A percentile compares a stretch with the other conserved stretches of the same genome.
Evolutionary conservation across 2,888 invertebrate species (phyloP).

Genomic region (Muscina levida): DNA sequence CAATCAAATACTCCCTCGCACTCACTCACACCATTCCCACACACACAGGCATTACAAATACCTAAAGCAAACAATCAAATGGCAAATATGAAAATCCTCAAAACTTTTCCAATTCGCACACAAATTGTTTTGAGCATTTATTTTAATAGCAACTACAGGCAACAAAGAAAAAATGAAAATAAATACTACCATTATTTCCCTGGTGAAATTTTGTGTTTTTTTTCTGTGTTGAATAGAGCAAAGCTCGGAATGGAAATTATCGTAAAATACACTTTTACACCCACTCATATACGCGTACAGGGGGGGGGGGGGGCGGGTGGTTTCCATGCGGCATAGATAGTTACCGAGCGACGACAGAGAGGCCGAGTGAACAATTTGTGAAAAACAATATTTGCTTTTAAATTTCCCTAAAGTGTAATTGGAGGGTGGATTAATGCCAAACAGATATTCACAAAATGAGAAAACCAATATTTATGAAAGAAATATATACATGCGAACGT

Average conservation of each 20-base stretch:
- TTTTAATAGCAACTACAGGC: slow-evolving; percentile 41
- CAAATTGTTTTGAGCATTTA: slow-evolving; percentile 52
- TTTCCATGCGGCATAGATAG: background rate
- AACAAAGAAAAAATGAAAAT: slow-evolving; percentile 8
- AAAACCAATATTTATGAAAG: slow-evolving; percentile 45
- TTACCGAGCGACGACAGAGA: too few relatives aligned
- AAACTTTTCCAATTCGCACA: slow-evolving; percentile 58
- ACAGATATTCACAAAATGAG: slow-evolving; percentile 4
- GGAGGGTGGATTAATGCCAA: slow-evolving; percentile 31
- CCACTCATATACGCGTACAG: background rate
- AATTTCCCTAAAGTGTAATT: slow-evolving; percentile 54
- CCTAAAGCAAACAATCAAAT: slow-evolving; percentile 44
- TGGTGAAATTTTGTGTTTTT: slow-evolving; percentile 20
- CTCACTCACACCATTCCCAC: too few relatives aligned
- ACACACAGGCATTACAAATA: too few relatives aligned
- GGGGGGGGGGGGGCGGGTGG: too few relatives aligned
- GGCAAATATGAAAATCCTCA: slow-evolving; percentile 48
- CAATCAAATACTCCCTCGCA: background rate
- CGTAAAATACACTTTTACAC: slow-evolving; percentile 5
- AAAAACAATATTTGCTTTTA: slow-evolving; percentile 25
- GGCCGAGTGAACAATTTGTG: slow-evolving; percentile 14
- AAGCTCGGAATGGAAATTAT: slow-evolving; percentile 40
- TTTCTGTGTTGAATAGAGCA: background rate
- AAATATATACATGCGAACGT: background rate
- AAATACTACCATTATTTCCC: slow-evolving; percentile 42